Conservation (phyloP, 2,797 vertebrate species). For the Parotocinclus haroldoi region DNA sequence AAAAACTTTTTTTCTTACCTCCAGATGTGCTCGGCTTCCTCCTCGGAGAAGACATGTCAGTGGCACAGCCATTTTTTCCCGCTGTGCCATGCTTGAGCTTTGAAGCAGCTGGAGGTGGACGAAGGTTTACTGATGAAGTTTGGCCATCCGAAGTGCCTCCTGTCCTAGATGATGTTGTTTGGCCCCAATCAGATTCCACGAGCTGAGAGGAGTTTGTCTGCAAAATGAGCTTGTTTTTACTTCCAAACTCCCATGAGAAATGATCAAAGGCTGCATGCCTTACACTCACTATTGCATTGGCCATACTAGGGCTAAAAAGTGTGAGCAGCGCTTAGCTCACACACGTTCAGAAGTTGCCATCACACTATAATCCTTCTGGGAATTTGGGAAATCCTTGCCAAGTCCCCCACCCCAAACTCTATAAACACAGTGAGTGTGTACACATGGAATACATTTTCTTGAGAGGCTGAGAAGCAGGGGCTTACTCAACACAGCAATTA, state of each 20-base stretch:
- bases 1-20: conserved; percentile 38
- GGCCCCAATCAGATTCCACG: conserved; percentile 40
- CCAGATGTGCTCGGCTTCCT: conserved; percentile 30
- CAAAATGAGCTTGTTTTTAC: conserved; percentile 43
- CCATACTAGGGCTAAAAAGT: conserved; percentile 33
- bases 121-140: conserved; percentile 47
- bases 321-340: conserved; percentile 2
- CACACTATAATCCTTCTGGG: conserved; percentile 39
- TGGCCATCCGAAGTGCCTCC: conserved; percentile 35
- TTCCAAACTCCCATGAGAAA: conserved; percentile 10
- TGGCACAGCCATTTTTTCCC: conserved; percentile 40
- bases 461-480: conserved; percentile 19
- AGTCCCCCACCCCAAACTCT: conserved; percentile 24
- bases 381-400: conserved; percentile 39
- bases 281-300: conserved; percentile 27
- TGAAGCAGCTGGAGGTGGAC: conserved; percentile 43
- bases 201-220: conserved; percentile 55
- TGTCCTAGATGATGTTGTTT: conserved; percentile 37
- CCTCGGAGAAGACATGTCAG: conserved; percentile 28
- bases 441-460: conserved; percentile 48
- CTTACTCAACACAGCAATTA: conserved; percentile 31
- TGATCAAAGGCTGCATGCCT: conserved; percentile 2
- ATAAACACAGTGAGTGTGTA: conserved; percentile 44
- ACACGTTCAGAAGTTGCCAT: conserved; percentile 30
- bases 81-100: conserved; percentile 45